A percentile compares a stretch with the other conserved stretches of the same genome.
These are phyloP conservation scores for Idaea straminata DNA, from an alignment of 2,888 invertebrate genomes.

Conservation along the genomic window DNA sequence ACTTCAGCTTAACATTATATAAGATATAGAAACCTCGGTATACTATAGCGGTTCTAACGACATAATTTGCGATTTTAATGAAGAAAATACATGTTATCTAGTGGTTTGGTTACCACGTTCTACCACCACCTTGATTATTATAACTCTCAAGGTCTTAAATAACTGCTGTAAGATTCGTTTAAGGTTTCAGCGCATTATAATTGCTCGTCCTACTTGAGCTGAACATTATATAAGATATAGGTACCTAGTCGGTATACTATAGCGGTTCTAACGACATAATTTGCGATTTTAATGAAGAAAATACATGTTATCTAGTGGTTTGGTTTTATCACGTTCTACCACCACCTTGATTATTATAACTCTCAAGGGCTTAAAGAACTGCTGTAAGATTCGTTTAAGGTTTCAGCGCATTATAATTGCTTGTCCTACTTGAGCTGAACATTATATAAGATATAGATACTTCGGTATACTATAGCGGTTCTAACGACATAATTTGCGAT, in stretches of 20 bases:
- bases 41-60: conserved; percentile 50
- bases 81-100: conserved; percentile 54
- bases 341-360: too few relatives aligned
- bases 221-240: conserved; percentile 37
- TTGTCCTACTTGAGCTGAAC: conserved; percentile 40
- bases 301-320: conserved; percentile 50
- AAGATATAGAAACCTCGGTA: conserved; percentile 53
- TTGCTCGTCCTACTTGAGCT: conserved; percentile 45
- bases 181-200: conserved; percentile 62
- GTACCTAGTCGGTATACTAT: conserved; percentile 25
- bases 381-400: too few relatives aligned
- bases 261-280: conserved; percentile 55
- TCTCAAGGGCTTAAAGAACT: too few relatives aligned
- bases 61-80: conserved; percentile 49
- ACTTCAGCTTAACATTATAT: conserved; percentile 45
- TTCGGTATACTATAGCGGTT: conserved; percentile 40
- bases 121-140: too few relatives aligned
- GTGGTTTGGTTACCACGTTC: conserved; percentile 32
- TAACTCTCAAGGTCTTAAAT: too few relatives aligned
- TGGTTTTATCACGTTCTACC: too few relatives aligned
- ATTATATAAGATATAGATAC: conserved; percentile 56
- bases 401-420: conserved; percentile 62
- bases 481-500: conserved; percentile 54
- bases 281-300: conserved; percentile 46
- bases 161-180: too few relatives aligned